These are phyloP conservation scores for Tenualosa thibaudeaui DNA, from an alignment of 2,797 vertebrate species.

Conservation along the genomic window DNA sequence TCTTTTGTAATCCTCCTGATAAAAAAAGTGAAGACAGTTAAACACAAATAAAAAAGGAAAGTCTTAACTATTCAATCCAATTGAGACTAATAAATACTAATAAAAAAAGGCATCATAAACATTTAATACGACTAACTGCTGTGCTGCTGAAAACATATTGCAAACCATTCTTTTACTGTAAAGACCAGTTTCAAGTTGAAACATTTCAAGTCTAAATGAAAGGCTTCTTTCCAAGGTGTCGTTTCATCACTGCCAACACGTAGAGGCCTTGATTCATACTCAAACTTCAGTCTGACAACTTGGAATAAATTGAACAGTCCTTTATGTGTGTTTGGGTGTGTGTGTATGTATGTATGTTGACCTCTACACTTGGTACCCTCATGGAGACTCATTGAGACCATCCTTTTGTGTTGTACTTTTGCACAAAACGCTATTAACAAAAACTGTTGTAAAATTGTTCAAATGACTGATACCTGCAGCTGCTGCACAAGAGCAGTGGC, in stretches of 20 bases:
- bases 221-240: background rate
- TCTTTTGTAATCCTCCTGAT: constrained; percentile 87
- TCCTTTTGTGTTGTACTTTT: too few species aligned
- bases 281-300: background rate
- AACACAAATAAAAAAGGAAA: background rate
- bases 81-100: background rate
- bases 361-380: too few species aligned
- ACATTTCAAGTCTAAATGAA: background rate
- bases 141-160: background rate
- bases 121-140: background rate
- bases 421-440: too few species aligned
- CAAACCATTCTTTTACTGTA: background rate
- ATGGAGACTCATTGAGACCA: too few species aligned
- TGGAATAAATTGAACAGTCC: background rate
- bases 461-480: constrained; percentile 80
- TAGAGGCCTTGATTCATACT: background rate
- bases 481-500: constrained; percentile 84
- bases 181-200: too few species aligned
- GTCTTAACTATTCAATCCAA: background rate
- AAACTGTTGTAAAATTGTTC: too few species aligned
- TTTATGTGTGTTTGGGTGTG: too few species aligned
- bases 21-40: background rate
- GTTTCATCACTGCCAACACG: background rate
- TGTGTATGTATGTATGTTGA: too few species aligned
- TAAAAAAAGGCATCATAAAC: background rate